Evolutionary conservation across 2,113 vertebrate species (phyloP), one percentile per base, ranked within the genome.

Genomic region (Callospermophilus lateralis): DNA sequence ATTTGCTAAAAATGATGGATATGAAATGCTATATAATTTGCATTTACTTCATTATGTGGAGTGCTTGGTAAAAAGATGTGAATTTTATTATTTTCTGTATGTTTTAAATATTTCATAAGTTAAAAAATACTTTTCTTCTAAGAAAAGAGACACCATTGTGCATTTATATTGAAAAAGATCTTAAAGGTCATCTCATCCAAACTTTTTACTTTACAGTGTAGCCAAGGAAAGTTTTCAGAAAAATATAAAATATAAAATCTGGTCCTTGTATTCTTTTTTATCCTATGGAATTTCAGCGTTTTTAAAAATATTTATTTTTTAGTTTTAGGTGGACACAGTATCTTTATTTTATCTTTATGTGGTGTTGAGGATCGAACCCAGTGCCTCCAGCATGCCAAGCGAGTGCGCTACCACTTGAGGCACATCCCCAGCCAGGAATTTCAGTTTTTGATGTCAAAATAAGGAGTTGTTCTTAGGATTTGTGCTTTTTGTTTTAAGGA

Each of bases 51-150:
- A 32, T 58, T 74, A 67, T 73, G 84, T 45, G 74, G 55, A 39
- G 24, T 76, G 24, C 15, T 79, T 9, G 42, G 65, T 76, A 32
- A 83, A 85, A 77, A n/a, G 58, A 63, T 79, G 32, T 10, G 22
- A 91, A 70, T 65, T 96, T 89, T 76, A 61, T 78, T 73, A 81
- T 90, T 92, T 94, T 63, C 8, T 65, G 9, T 48, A 20, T 68
- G 42, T 77, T 85, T 89, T 83, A 87, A 87, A 9, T 85, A 11
- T 85, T 70, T 91, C 30, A 28, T 61, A 76, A 93, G 45, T 70
- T 76, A 45, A 89, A 63, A 53, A 79, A 22, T 86, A 45, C 55
- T 79, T 79, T 84, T 13, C 78, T 84, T 17, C 78, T 45, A 94
- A 91, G 20, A 51, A 58, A 79, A n/a, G 6, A 61, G 20, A 51